Evolutionary conservation across 2,888 invertebrate genomes (phyloP).

Genomic region (Axea sp.): DNA sequence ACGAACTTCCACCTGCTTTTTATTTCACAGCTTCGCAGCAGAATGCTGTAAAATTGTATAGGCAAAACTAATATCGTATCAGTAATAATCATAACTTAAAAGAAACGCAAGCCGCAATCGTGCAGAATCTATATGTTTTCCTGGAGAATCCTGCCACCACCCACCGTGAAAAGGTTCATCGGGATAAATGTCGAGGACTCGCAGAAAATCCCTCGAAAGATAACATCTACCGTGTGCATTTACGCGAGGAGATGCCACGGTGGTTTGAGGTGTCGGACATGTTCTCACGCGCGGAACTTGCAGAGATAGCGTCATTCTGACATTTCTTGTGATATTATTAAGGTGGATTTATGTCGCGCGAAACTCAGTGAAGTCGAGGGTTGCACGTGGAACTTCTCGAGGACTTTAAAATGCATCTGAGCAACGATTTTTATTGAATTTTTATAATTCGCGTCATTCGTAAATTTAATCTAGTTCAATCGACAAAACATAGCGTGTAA

Average conservation of each 20-base stretch:
- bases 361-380: conserved; percentile 29
- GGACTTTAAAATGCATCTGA: conserved; percentile 7
- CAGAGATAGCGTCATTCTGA: conserved; percentile 72
- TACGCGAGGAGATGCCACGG: conserved; percentile 64
- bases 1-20: no score
- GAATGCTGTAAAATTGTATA: no score
- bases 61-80: no score
- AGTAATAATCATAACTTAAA: no score
- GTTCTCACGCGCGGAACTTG: conserved; percentile 73
- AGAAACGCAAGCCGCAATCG: no score
- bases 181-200: conserved; percentile 56
- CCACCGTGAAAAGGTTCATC: conserved; percentile 57
- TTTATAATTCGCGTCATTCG: no score
- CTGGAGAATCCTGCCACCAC: conserved; percentile 50
- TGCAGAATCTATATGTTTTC: no score
- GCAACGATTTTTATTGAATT: no score
- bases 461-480: no score
- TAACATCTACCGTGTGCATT: conserved; percentile 50
- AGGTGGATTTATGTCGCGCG: conserved; percentile 74
- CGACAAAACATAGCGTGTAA: no score
- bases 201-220: conserved; percentile 53
- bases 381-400: conserved; percentile 18
- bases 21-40: no score
- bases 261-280: conserved; percentile 72
- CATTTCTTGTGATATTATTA: conserved; percentile 75